Base-by-base conservation (phyloP, 1,140 invertebrate species). In the Pomacea maculata region DNA sequence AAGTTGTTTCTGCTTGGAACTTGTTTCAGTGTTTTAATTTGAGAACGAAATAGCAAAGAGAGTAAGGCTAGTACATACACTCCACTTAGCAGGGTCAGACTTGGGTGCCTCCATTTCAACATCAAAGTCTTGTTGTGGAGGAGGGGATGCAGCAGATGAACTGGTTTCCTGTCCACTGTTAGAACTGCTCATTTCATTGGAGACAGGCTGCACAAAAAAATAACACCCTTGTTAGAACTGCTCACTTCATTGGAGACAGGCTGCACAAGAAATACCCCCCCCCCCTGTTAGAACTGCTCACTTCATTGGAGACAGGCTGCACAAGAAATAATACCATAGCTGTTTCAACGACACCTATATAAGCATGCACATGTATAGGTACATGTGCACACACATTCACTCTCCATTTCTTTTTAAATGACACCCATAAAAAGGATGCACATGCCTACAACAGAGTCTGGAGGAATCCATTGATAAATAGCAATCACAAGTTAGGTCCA, bases 31-130 rank as follows among this genome's bases (percentile, higher is more conserved):
- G 1, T 45, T 45, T 45, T 25, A 25, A 25, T 25, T 25, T 45
- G 34, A 45, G 34, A 45, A 45, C 34, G 6, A 45, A 45, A 45
- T 45, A 74, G 72, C 52, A 52, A 74, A 74, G 34, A 21, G 0
- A 74, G 21, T 12, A 74, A 74, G 52, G 7, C 45, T 19, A 34
- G 17, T 29, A 88, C 93, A 92, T 92, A 95, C 95, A 85, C 92
- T 95, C 95, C 95, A 95, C 89, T 95, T 95, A 11, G 94, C 91
- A 21, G 95, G 95, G 90, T 95, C 94, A n/a, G 94, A 90, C 86
- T 93, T 94, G 19, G 93, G 92, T 68, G 84, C 73, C 21, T 85
- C 85, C 34, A 80, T 81, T 52, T 86, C 83, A 83, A 86, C 83
- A 29, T 87, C 83, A 64, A 85, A 80, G 45, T 88, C 86, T 45